Base-by-base conservation (phyloP, 1,140 invertebrate species). In the Goniozus legneri region DNA sequence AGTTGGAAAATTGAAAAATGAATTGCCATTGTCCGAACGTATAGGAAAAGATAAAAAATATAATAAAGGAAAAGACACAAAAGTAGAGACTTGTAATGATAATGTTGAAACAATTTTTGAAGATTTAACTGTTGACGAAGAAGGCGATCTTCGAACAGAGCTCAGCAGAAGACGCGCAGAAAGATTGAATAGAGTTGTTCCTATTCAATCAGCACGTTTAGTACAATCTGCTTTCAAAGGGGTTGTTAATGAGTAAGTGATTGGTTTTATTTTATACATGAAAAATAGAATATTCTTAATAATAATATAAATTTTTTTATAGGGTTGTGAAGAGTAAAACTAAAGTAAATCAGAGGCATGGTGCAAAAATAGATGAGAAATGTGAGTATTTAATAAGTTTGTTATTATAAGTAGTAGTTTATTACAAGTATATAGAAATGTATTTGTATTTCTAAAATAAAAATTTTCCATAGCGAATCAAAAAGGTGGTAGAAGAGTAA, bases 221-320 rank as follows among this genome's bases (percentile, higher is more conserved):
- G 56, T 75, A 22, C 70, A 75, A 20, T 75, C 71, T n/a, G 71
- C 70, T 20, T 75, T 75, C 20, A 72, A 75, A 56, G 69, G 71
- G 13, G 69, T 75, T 50, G 70, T 73, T 32, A 71, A 67, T 37
- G 72, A 75, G 72, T 75, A 58, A 50, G 69, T 71, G 57, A 33
- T 16, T 24, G n/a, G n/a, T n/a, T n/a, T n/a, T n/a, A n/a, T n/a
- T n/a, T n/a, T n/a, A n/a, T n/a, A n/a, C 24, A 38, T 13, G 15
- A 10, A 24, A 6, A 12, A 37, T 19, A 31, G 12, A 6, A 12
- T 7, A 31, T 43, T 16, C 4, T 33, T 18, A 14, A 13, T 27
- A 27, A 41, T 19, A 4, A 18, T 15, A 15, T 48, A 36, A 22
- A 37, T 36, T 44, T 22, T 12, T 46, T 59, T 61, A 7, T 52